phyloP scores from a whole-genome alignment of 2,113 vertebrate genomes.

The Toxotes jaculatrix region DNA sequence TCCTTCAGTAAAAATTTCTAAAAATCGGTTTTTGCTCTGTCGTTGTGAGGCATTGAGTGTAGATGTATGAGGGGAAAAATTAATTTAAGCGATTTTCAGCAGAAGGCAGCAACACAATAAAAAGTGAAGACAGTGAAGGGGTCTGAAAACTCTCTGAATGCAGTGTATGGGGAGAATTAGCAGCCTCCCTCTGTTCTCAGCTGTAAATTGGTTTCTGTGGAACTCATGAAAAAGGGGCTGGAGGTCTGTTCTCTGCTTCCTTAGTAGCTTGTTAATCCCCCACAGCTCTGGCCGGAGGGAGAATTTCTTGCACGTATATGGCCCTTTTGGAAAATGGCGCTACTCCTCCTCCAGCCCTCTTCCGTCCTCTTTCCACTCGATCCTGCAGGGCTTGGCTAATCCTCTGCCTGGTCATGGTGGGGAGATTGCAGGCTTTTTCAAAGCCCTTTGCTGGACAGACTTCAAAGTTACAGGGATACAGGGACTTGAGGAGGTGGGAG shows the following conservation, averaged over 20 bases:
- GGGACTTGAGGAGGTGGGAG: conserved; percentile 65
- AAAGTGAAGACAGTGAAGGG: no score
- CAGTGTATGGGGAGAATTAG: conserved; percentile 39
- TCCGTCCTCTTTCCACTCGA: conserved; percentile 56
- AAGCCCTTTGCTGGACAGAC: conserved; percentile 77
- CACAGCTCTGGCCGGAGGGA: conserved; percentile 62
- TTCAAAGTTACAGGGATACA: conserved; percentile 80
- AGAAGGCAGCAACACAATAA: no score
- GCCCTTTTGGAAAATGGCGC: conserved; percentile 64
- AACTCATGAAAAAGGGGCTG: conserved; percentile 50
- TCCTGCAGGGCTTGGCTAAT: conserved; percentile 79
- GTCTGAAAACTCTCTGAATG: no score
- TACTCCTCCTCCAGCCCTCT: conserved; percentile 56
- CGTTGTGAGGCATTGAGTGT: no score
- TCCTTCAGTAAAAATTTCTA: no score
- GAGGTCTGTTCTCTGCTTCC: conserved; percentile 69
- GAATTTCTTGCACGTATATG: conserved; percentile 51
- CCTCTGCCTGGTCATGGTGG: conserved; percentile 74
- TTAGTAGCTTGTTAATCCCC: conserved; percentile 79
- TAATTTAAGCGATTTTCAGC: no score
- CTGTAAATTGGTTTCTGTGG: conserved; percentile 78
- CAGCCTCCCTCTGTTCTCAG: conserved; percentile 43
- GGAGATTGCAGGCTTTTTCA: conserved; percentile 75
- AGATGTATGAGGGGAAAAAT: no score
- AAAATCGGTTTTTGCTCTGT: no score